Base-by-base conservation (phyloP, 1,140 invertebrate species). In the Leguminivora glycinivorella region DNA sequence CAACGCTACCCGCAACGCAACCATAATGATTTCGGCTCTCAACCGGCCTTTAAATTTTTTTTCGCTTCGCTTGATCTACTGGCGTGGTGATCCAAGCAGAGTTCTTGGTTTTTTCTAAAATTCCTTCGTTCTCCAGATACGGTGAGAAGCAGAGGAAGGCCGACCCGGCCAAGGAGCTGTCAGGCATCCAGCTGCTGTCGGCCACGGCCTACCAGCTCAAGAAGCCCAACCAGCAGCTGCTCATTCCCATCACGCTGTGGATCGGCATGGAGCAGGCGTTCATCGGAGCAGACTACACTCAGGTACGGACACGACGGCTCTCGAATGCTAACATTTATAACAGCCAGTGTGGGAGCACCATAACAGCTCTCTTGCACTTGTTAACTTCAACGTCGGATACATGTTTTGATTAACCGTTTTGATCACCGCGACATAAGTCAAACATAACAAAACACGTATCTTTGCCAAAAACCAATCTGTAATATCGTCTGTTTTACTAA, bases 211-310 rank as follows among this genome's bases (percentile, higher is more conserved):
- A 95, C 83, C 98, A 98, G 81, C 92, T 98, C 74, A 97, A 96
- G 90, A 97, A 97, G 83, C 95, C 95, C 0, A 96, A 97, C 81
- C 98, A 99, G 82, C 95, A 98, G 77, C 93, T 99, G 3, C 93
- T 99, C 7, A 98, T 99, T 77, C 98, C 98, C 0, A 95, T 99
- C 70, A 99, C 98, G 0, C 92, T 99, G 34, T 99, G 97, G 95
- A 99, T 98, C 80, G 98, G 98, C 58, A 96, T 99, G 93, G 98
- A 99, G 87, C 98, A 99, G 87, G 98, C 97, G 0, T 99, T 99
- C 92, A 97, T 99, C 71, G 96, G 96, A 12, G 97, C 97, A 52
- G 97, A 99, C 79, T 99, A 97, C 84, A 99, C 98, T 5, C 96
- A 96, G 93, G 96, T 97, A 93, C n/a, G 58, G 67, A 17, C 14